Evolutionary conservation across 2,113 vertebrate species (phyloP), one percentile per base, ranked within the genome.

Genomic region (Microtus pennsylvanicus): DNA sequence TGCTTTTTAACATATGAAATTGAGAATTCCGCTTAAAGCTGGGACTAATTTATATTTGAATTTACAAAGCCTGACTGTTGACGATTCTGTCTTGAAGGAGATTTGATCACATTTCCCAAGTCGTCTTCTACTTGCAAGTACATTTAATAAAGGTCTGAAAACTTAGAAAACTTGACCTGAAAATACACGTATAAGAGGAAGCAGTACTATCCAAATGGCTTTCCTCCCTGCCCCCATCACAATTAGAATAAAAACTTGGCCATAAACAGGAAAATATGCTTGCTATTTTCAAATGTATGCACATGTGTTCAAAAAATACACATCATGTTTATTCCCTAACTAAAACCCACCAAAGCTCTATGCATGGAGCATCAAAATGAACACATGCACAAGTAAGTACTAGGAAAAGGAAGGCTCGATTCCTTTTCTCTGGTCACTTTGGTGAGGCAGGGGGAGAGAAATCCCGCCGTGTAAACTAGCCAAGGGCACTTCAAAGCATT

Each of bases 101-200:
- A 90, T 93, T 47, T 69, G 28, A 90, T 21, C 52, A 47, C 7
- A 77, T 17, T 45, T 95, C 35, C 30, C 61, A 94, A 95, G 75
- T 75, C 63, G 83, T 94, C 45, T 28, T 95, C 21, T 58, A 58
- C 6, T 50, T 45, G 65, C 1, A 94, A 93, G 47, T 22, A 81
- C 35, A 94, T 97, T 78, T 70, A 67, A 58, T 8, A 89, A 67
- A 85, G 28, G 26, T 90, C 95, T 94, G 47, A 87, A 93, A 72
- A 14, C 76, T 94, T 94, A 72, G 82, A 87, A 89, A 89, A 89
- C 74, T 17, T 92, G 87, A 76, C n/a, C 47, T 82, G 65, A 92
- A 96, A 90, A 90, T 55, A 96, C 4, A 58, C 77, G 61, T 69
- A 45, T 12, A 85, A 77, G 45, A 85, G 74, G 45, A 88, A 55